A percentile compares a stretch with the other conserved stretches of the same genome.
Evolutionary conservation across 2,113 vertebrate genomes (phyloP).

Genomic region (Actenoides lindsayi): DNA sequence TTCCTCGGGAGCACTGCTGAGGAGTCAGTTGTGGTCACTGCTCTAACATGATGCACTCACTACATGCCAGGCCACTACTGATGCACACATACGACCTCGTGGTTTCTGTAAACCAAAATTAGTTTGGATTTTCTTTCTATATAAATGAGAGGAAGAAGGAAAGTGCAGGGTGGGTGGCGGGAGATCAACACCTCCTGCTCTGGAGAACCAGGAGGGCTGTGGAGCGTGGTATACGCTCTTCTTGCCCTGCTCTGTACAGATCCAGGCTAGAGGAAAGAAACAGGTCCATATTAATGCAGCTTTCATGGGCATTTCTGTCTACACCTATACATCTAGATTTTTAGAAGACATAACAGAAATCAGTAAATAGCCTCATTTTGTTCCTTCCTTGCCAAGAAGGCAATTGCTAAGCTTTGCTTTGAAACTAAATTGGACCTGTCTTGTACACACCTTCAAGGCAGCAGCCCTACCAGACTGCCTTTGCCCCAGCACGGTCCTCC

Average conservation of each 20-base stretch:
- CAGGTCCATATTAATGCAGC: background rate
- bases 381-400: background rate
- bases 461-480: background rate
- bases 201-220: background rate
- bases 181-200: background rate
- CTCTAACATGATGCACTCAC: background rate
- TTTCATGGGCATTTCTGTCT: background rate
- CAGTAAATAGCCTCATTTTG: background rate
- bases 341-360: background rate
- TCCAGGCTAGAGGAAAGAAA: background rate
- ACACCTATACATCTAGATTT: background rate
- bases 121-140: background rate
- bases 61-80: background rate
- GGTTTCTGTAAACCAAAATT: background rate
- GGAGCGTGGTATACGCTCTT: rapidly evolving
- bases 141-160: background rate
- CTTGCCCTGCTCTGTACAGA: background rate
- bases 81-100: background rate
- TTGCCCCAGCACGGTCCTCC: background rate
- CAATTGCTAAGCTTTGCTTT: background rate
- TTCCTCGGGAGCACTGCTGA: background rate
- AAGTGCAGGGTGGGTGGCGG: background rate
- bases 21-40: background rate
- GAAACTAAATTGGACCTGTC: background rate
- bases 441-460: background rate